Conservation (phyloP, 2,797 vertebrate genomes). For the Muscicapa striata region DNA sequence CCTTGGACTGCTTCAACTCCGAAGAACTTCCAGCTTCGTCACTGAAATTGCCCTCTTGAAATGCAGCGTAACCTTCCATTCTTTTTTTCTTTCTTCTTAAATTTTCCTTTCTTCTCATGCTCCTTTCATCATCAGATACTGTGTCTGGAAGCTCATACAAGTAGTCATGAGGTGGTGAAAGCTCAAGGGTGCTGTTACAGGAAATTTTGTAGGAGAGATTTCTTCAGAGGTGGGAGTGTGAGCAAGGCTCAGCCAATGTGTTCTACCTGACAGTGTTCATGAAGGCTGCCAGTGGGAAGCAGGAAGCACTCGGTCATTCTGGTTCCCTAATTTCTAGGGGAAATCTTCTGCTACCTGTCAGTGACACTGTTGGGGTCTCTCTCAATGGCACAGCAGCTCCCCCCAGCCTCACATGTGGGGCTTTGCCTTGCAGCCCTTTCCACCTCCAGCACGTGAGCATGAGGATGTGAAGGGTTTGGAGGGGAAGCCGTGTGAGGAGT, state of each 20-base stretch:
- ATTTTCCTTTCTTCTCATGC: slow-evolving; percentile 92
- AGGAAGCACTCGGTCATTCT: slow-evolving; percentile 96
- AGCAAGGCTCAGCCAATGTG: slow-evolving; percentile 83
- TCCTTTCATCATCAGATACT: slow-evolving; percentile 91
- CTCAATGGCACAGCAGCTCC: not conserved
- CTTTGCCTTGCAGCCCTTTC: not conserved
- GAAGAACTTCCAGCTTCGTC: slow-evolving; percentile 94
- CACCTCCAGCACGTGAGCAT: rapidly evolving
- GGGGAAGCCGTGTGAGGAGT: not conserved
- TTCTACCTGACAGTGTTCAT: slow-evolving; percentile 86
- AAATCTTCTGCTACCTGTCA: slow-evolving; percentile 80
- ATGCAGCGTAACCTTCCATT: slow-evolving; percentile 91
- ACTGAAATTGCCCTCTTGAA: slow-evolving; percentile 92
- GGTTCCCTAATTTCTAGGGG: slow-evolving; percentile 49
- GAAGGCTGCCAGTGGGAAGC: slow-evolving; percentile 90
- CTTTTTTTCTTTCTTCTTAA: slow-evolving; percentile 95
- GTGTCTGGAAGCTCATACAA: slow-evolving; percentile 86
- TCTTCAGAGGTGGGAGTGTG: slow-evolving; percentile 92
- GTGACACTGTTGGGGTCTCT: slow-evolving; percentile 64
- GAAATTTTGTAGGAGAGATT: slow-evolving; percentile 94
- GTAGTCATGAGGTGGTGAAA: slow-evolving; percentile 88
- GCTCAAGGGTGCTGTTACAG: slow-evolving; percentile 86
- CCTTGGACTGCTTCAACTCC: slow-evolving; percentile 93
- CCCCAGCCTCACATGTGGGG: rapidly evolving
- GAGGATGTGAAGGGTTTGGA: too few species aligned